Percentiles rank a stretch among this genome's conserved stretches.
These are phyloP conservation scores for Chelidonichthys spinosus DNA, from an alignment of 2,797 vertebrate species.

Conservation along the genomic window DNA sequence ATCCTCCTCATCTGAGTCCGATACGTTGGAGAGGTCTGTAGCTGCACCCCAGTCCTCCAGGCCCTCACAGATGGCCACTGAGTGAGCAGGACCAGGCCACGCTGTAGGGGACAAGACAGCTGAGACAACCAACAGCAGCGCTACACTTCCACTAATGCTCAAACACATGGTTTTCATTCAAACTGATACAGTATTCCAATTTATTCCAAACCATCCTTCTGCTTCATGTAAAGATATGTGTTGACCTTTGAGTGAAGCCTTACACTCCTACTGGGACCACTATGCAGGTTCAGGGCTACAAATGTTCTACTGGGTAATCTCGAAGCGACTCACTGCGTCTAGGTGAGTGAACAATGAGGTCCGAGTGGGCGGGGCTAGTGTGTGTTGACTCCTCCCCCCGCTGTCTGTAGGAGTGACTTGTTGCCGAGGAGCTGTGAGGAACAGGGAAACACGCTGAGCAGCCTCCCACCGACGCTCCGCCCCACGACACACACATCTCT, in stretches of 20 bases:
- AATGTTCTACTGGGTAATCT: not conserved
- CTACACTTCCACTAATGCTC: not conserved
- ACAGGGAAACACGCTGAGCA: conserved; percentile 88
- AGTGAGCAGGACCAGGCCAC: conserved; percentile 88
- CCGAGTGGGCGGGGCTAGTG: conserved; percentile 81
- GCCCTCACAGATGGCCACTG: conserved; percentile 89
- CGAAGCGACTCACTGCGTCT: conserved; percentile 82
- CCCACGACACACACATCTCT: conserved; percentile 84
- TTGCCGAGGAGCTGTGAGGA: conserved; percentile 87
- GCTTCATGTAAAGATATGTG: not conserved
- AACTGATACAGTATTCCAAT: not conserved
- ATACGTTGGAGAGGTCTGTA: conserved; percentile 88
- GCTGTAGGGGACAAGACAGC: conserved; percentile 74
- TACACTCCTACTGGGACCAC: not conserved
- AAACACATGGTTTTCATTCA: not conserved
- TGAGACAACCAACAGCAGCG: not conserved
- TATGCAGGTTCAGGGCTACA: not conserved
- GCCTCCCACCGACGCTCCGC: conserved; percentile 80
- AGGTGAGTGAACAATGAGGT: conserved; percentile 82
- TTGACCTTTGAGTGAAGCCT: not conserved
- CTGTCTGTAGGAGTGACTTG: conserved; percentile 76
- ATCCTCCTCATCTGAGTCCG: conserved; percentile 91
- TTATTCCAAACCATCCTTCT: not conserved
- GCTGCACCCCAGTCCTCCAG: conserved; percentile 87
- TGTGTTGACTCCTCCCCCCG: conserved; percentile 84